A percentile compares a stretch with the other conserved stretches of the same genome.
These are phyloP conservation scores for Ectropis grisescens DNA, from an alignment of 1,140 invertebrate species.

Conservation along the genomic window DNA sequence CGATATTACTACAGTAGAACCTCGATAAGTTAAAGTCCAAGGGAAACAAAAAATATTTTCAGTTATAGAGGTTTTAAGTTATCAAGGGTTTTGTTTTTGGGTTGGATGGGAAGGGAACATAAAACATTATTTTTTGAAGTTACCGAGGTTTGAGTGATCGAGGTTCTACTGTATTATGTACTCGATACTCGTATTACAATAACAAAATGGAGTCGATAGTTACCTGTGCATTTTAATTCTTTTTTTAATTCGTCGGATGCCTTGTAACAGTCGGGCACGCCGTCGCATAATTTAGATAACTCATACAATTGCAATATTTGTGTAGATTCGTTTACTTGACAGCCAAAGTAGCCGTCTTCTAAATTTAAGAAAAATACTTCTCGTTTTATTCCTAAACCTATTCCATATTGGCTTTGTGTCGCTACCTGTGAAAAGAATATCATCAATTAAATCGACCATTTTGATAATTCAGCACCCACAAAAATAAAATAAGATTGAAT, in stretches of 20 bases:
- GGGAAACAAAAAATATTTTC: too few relatives aligned
- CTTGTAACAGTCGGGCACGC: slow-evolving; percentile 88
- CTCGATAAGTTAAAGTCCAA: too few relatives aligned
- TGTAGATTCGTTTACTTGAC: slow-evolving; percentile 95
- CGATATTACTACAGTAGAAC: too few relatives aligned
- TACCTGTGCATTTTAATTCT: slow-evolving; percentile 95
- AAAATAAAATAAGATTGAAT: too few relatives aligned
- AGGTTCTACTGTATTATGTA: too few relatives aligned
- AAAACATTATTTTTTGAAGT: too few relatives aligned
- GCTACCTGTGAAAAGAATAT: slow-evolving; percentile 73
- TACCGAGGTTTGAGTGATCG: too few relatives aligned
- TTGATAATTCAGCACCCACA: too few relatives aligned
- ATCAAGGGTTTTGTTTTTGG: too few relatives aligned
- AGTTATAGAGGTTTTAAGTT: too few relatives aligned
- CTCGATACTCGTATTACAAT: too few relatives aligned
- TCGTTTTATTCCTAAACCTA: slow-evolving; percentile 85
- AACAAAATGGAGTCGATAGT: slow-evolving; percentile 25
- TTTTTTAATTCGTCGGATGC: slow-evolving; percentile 91
- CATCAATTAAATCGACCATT: background rate
- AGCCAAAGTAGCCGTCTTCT: slow-evolving; percentile 97
- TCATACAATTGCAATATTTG: slow-evolving; percentile 95
- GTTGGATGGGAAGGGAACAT: too few relatives aligned
- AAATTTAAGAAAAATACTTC: slow-evolving; percentile 97
- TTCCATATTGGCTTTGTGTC: slow-evolving; percentile 79
- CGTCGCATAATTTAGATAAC: slow-evolving; percentile 94